Evolutionary conservation across 2,113 vertebrate species (phyloP).

Genomic region (Gallinago paraguaiae): DNA sequence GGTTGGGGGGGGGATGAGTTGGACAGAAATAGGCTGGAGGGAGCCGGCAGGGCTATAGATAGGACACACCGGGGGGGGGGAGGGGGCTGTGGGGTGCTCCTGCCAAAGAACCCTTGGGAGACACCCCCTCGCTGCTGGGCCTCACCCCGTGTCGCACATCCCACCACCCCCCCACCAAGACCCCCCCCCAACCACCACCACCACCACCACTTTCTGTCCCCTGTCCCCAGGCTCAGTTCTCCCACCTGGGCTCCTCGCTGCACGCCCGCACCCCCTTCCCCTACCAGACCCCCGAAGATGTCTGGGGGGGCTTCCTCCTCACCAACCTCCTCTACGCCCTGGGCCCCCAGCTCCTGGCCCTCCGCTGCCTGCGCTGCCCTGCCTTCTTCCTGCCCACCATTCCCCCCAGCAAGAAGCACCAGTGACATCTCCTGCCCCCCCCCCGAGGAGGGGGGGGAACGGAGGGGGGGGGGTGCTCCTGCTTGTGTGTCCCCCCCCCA

Average conservation of each 20-base stretch:
- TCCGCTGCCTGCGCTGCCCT: constrained; percentile 76
- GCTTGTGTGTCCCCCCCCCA: neutral
- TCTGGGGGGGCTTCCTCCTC: constrained; percentile 73
- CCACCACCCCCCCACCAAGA: too few relatives aligned
- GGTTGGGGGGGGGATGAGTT: neutral
- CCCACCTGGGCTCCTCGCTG: constrained; percentile 83
- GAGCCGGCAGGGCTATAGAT: neutral
- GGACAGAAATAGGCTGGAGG: neutral
- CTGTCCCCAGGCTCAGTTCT: constrained; percentile 83
- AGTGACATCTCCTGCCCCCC: neutral
- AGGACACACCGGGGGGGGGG: neutral
- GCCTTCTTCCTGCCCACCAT: constrained; percentile 77
- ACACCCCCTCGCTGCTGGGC: rapidly evolving
- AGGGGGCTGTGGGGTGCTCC: neutral
- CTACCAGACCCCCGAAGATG: constrained; percentile 81
- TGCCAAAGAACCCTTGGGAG: neutral
- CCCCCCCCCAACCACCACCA: too few relatives aligned
- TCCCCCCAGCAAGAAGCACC: constrained; percentile 75
- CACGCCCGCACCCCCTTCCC: constrained; percentile 83
- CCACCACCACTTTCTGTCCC: neutral
- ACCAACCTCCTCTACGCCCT: constrained; percentile 77
- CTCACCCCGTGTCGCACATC: too few relatives aligned
- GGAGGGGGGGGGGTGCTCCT: neutral
- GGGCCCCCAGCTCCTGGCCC: constrained; percentile 79
- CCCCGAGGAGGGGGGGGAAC: neutral